These are phyloP conservation scores for Melanerpes formicivorus DNA, from an alignment of 2,113 vertebrate species.

Conservation along the genomic window DNA sequence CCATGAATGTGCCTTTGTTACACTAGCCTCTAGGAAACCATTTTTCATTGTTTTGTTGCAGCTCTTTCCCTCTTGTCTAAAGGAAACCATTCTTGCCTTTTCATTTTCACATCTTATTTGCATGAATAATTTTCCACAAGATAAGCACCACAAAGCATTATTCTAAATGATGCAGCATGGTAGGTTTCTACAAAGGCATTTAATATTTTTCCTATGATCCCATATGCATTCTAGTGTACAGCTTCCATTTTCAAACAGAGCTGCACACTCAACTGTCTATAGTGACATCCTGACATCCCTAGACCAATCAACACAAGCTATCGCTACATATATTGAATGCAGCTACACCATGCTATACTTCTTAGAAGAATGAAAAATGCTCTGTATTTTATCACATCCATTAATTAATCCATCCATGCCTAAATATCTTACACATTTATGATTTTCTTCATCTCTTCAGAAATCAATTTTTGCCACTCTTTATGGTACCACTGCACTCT, in stretches of 20 bases:
- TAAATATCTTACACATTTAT: background rate
- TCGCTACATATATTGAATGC: background rate
- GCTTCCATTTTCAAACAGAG: background rate
- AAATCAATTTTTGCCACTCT: background rate
- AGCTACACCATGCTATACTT: background rate
- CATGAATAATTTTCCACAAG: background rate
- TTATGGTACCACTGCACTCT: background rate
- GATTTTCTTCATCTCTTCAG: background rate
- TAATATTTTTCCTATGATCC: constrained; percentile 14
- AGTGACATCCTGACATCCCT: background rate
- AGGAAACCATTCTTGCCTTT: constrained; percentile 7
- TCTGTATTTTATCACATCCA: background rate
- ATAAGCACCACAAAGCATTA: background rate
- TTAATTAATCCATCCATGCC: background rate
- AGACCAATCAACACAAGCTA: background rate
- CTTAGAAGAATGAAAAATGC: background rate
- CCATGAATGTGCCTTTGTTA: background rate
- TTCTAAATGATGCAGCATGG: background rate
- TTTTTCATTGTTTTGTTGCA: background rate
- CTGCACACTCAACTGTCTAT: background rate
- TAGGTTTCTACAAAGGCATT: background rate
- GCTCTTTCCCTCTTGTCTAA: background rate
- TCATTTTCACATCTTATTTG: constrained; percentile 6
- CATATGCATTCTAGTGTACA: background rate
- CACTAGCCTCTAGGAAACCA: background rate